Percentiles rank a stretch among this genome's conserved stretches.
phyloP scores from a whole-genome alignment of 2,797 vertebrate genomes.

The Botia almorhae region DNA sequence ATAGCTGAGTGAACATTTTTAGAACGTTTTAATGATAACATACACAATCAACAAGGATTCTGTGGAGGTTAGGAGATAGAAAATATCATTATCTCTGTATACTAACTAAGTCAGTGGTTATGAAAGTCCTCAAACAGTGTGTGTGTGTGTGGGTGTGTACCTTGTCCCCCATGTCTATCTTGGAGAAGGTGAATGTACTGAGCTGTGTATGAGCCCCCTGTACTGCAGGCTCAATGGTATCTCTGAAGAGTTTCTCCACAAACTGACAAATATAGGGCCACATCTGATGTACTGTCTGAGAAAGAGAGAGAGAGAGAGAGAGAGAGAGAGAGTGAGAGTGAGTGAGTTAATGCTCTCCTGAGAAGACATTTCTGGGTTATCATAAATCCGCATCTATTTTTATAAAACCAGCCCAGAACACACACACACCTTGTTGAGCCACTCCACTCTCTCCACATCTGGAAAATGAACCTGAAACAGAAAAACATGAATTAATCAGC shows the following conservation, averaged over 20 bases:
- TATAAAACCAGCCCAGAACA: background rate
- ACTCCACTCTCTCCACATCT: constrained; percentile 96
- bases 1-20: background rate
- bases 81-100: background rate
- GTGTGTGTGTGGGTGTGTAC: constrained; percentile 66
- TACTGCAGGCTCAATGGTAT: constrained; percentile 94
- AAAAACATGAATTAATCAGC: constrained; percentile 8
- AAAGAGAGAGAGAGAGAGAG: background rate
- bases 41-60: background rate
- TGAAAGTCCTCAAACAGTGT: background rate
- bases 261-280: constrained; percentile 99
- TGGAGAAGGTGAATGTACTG: constrained; percentile 92
- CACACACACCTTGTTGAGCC: constrained; percentile 91
- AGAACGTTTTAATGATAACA: background rate
- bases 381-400: constrained; percentile 39
- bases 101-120: background rate
- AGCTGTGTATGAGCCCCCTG: constrained; percentile 89
- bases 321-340: constrained; percentile 27
- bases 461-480: constrained; percentile 91
- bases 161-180: constrained; percentile 94
- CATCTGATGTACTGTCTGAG: constrained; percentile 95
- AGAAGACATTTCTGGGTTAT: constrained; percentile 25
- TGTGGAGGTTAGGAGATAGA: background rate
- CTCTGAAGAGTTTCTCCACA: constrained; percentile 93
- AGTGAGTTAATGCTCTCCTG: constrained; percentile 21